phyloP scores from a whole-genome alignment of 2,888 invertebrate species.

The Ernsta delagoae region DNA sequence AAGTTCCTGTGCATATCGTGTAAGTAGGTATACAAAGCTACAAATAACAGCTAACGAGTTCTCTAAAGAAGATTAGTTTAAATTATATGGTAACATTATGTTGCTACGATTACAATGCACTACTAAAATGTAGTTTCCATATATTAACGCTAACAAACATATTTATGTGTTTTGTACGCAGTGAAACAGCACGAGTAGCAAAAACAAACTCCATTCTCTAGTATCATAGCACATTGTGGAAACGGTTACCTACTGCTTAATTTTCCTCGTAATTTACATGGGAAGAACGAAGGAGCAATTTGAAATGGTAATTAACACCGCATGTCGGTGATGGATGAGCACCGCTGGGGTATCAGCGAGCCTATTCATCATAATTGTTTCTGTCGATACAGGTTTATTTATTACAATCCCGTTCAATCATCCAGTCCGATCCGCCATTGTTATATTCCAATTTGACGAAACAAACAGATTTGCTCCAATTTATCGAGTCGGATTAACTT shows the following conservation, averaged over 20 bases:
- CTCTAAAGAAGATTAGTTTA: too few relatives aligned
- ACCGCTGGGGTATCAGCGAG: conserved; percentile 40
- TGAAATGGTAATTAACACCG: conserved; percentile 74
- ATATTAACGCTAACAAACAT: too few relatives aligned
- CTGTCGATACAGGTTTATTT: conserved; percentile 40
- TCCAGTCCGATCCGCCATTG: conserved; percentile 17
- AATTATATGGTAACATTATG: too few relatives aligned
- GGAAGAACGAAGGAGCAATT: conserved; percentile 63
- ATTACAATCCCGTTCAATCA: conserved; percentile 40
- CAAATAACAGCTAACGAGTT: too few relatives aligned
- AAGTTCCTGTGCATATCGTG: too few relatives aligned
- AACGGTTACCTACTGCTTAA: conserved; percentile 46
- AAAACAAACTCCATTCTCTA: conserved; percentile 13
- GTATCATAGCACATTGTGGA: conserved; percentile 41
- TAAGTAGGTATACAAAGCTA: too few relatives aligned
- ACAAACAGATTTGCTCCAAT: conserved; percentile 29
- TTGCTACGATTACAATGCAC: too few relatives aligned
- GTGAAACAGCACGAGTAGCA: neutral
- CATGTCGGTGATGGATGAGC: conserved; percentile 63
- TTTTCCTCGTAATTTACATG: conserved; percentile 57
- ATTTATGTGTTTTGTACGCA: neutral
- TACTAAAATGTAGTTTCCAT: too few relatives aligned
- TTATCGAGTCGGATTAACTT: conserved; percentile 23
- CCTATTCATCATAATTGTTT: conserved; percentile 44
- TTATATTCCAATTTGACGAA: conserved; percentile 26